phyloP scores from a whole-genome alignment of 2,113 vertebrate species.

The Typhlomys cinereus region DNA sequence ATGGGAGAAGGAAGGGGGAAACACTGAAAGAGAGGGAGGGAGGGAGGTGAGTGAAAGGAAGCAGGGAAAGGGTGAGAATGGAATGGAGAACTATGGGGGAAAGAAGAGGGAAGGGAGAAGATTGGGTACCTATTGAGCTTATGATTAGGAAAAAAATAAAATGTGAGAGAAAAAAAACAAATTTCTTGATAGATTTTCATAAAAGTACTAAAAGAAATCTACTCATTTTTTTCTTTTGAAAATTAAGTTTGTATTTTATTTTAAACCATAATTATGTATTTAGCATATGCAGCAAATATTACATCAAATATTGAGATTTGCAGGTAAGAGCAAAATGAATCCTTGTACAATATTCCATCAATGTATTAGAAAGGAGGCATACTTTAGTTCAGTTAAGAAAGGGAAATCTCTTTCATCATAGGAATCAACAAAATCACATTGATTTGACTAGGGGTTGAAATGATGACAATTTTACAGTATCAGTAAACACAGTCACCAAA shows the following conservation, averaged over 20 bases:
- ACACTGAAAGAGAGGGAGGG: no score
- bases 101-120: no score
- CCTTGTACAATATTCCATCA: not conserved
- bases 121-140: no score
- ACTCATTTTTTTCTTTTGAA: not conserved
- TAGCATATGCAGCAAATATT: not conserved
- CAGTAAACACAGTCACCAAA: slow-evolving; percentile 7
- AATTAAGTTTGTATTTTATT: not conserved
- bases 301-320: not conserved
- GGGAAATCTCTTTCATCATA: not conserved
- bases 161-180: no score
- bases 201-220: not conserved
- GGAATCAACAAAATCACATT: not conserved
- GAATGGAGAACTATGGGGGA: no score
- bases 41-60: no score
- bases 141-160: no score
- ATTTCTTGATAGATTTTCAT: not conserved
- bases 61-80: no score
- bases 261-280: not conserved
- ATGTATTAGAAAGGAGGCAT: not conserved
- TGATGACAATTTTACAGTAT: slow-evolving; percentile 50
- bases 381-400: not conserved
- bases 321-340: not conserved
- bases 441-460: slow-evolving; percentile 15
- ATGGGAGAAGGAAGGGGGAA: no score